Evolutionary conservation across 2,888 invertebrate genomes (phyloP).

Genomic region (Sarcophaga rosellei): DNA sequence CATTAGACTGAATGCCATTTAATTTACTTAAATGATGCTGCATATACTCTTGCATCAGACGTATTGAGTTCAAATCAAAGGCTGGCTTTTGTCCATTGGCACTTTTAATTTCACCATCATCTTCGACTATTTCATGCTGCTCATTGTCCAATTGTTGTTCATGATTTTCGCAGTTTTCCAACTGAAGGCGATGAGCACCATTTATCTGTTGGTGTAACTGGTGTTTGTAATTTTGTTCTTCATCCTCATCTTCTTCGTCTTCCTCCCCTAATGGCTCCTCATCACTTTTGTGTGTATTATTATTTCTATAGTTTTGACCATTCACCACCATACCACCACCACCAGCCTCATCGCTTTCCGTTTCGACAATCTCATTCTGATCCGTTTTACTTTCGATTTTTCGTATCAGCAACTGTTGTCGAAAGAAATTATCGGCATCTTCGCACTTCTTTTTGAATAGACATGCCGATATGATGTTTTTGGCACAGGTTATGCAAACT

Average conservation of each 20-base stretch:
- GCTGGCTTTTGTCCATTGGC: slow-evolving; percentile 73
- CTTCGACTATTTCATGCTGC: slow-evolving; percentile 60
- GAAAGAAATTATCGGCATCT: slow-evolving; percentile 80
- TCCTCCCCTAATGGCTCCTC: neutral
- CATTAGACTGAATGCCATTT: slow-evolving; percentile 62
- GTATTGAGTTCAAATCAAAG: slow-evolving; percentile 77
- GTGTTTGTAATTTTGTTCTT: slow-evolving; percentile 69
- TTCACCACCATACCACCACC: slow-evolving; percentile 34
- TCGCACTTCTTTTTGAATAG: slow-evolving; percentile 80
- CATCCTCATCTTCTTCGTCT: slow-evolving; percentile 28
- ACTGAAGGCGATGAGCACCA: slow-evolving; percentile 34
- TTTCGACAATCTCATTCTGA: slow-evolving; percentile 37
- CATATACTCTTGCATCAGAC: slow-evolving; percentile 79
- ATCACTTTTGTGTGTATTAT: neutral
- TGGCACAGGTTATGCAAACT: slow-evolving; percentile 79
- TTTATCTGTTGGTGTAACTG: slow-evolving; percentile 69
- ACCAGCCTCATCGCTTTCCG: slow-evolving; percentile 52
- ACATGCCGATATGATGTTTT: slow-evolving; percentile 79
- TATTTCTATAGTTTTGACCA: slow-evolving; percentile 55
- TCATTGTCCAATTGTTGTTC: slow-evolving; percentile 58
- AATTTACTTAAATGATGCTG: slow-evolving; percentile 78
- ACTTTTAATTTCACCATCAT: slow-evolving; percentile 63
- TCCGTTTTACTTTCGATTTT: slow-evolving; percentile 74
- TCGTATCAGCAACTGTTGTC: slow-evolving; percentile 78
- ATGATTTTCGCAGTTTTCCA: slow-evolving; percentile 51